A percentile compares a stretch with the other conserved stretches of the same genome.
phyloP scores from a whole-genome alignment of 2,888 invertebrate species.

The Latrodectus elegans region DNA sequence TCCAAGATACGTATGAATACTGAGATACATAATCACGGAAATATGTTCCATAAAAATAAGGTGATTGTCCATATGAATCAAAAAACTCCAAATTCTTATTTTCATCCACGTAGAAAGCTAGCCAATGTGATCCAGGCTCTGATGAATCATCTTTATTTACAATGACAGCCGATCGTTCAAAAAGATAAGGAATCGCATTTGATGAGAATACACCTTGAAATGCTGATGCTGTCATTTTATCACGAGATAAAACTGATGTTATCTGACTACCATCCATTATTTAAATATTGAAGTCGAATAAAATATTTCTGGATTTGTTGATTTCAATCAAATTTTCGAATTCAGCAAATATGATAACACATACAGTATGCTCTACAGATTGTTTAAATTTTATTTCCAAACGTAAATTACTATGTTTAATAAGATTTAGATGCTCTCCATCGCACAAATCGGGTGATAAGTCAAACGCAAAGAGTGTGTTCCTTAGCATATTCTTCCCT shows the following conservation, averaged over 20 bases:
- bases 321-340: conserved; percentile 25
- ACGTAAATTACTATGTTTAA: conserved; percentile 25
- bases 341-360: not conserved
- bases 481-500: conserved; percentile 9
- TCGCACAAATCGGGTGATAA: conserved; percentile 26
- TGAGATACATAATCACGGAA: not conserved
- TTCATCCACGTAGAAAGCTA: not conserved
- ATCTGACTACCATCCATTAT: not conserved
- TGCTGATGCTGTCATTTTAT: not conserved
- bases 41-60: not conserved
- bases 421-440: conserved; percentile 17
- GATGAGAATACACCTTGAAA: not conserved
- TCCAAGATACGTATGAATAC: not conserved
- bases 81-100: not conserved
- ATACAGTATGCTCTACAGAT: conserved; percentile 3
- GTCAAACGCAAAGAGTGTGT: conserved; percentile 28
- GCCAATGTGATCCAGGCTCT: not conserved
- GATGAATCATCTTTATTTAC: not conserved
- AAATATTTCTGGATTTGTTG: conserved; percentile 4
- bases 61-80: not conserved
- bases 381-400: conserved; percentile 20
- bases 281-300: conserved; percentile 1
- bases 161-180: not conserved
- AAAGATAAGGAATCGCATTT: not conserved
- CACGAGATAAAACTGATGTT: not conserved